Base-by-base conservation (phyloP, 2,888 invertebrate species). In the Galeopsomyia nigrocyanea region DNA sequence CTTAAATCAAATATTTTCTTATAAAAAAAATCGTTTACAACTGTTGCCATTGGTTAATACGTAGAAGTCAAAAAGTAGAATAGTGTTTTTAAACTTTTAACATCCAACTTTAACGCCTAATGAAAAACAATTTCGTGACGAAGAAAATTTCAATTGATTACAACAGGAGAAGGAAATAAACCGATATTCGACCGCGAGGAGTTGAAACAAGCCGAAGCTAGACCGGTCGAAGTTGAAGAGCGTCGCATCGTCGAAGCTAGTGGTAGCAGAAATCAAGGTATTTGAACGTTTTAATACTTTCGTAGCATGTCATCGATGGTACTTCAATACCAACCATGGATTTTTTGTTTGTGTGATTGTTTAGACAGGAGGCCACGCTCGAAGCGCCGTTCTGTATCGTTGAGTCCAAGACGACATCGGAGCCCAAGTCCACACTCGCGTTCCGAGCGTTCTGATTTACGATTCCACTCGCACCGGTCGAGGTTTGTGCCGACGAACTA, bases 171-270 rank as follows among this genome's bases (percentile, higher is more conserved):
- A 73, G 75, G 75, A 56, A 9, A 19, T 13, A 72, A 61, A 13
- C 75, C 75, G 3, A 58, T 75, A 56, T 75, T 75, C 49, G 72
- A 75, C 51, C 71, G 74, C 7, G 65, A 68, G 2, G 71, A 72
- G 61, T 56, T 71, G 9, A 68, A 65, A 21, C 49, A 21, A 13
- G 7, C 19, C 7, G 57, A 61, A n/a, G 46, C 26, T 6, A 6
- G 13, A 21, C 3, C 47, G 1, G n/a, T 47, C 2, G 63, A 68
- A 62, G 53, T 66, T n/a, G 69, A 75, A 58, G 75, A 75, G 22
- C 67, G 22, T 17, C 71, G 75, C 2, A 64, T 49, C 21, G 39
- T 74, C 14, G 63, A 64, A 53, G 68, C 53, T 57, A 53, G 51
- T 0, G 58, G 22, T 1, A 70, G 62, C 58, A 14, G 5, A 49